phyloP scores from a whole-genome alignment of 2,113 vertebrate genomes.

The Oncorhynchus tshawytscha region DNA sequence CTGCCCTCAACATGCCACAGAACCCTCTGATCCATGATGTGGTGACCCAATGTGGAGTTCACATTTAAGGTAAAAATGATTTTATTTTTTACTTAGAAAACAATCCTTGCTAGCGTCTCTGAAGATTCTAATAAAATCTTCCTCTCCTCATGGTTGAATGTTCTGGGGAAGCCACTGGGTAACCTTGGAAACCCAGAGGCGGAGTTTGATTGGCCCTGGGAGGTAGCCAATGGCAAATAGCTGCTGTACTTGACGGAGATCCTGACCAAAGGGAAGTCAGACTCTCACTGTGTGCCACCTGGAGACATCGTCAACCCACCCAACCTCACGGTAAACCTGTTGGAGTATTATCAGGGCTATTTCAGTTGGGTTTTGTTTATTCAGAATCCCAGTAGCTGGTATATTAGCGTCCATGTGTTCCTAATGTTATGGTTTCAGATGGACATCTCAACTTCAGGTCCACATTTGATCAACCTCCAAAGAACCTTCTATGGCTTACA shows the following conservation, averaged over 20 bases:
- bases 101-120: not conserved
- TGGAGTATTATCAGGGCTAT: not conserved
- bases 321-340: conserved; percentile 73
- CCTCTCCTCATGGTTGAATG: conserved; percentile 68
- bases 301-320: conserved; percentile 79
- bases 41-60: conserved; percentile 53
- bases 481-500: too few relatives aligned
- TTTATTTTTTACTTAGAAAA: not conserved
- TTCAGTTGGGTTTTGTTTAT: not conserved
- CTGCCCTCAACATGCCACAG: too few relatives aligned
- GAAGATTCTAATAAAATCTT: not conserved
- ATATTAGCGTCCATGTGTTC: not conserved
- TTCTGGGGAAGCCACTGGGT: conserved; percentile 71
- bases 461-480: too few relatives aligned
- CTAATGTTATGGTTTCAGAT: too few relatives aligned
- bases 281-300: conserved; percentile 68
- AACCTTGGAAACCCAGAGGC: conserved; percentile 76
- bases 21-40: too few relatives aligned
- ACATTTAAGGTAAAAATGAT: conserved; percentile 68
- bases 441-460: too few relatives aligned
- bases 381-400: not conserved
- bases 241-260: conserved; percentile 87
- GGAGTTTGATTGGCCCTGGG: conserved; percentile 86
- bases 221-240: conserved; percentile 88
- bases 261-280: conserved; percentile 60